Conservation (phyloP, 2,113 vertebrate genomes). For the Otis tarda region DNA sequence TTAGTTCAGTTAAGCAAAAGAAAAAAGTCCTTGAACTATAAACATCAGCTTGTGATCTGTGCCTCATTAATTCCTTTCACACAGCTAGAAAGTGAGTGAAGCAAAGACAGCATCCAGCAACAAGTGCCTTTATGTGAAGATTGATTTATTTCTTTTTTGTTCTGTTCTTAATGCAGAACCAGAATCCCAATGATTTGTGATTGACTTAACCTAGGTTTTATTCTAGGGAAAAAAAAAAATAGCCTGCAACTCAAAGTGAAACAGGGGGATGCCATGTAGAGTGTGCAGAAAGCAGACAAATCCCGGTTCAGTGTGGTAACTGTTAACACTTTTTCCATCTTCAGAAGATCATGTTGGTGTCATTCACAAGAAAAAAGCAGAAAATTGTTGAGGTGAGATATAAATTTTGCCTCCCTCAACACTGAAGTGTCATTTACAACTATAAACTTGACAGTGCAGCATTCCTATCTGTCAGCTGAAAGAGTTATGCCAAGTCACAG, state of each 20-base stretch:
- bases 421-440: conserved; percentile 17
- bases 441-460: conserved; percentile 9
- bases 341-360: neutral
- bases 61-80: conserved; percentile 64
- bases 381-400: conserved; percentile 10
- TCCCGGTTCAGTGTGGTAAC: neutral
- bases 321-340: neutral
- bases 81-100: conserved; percentile 17
- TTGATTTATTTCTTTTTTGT: neutral
- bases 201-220: neutral
- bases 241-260: neutral
- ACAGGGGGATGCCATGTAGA: neutral
- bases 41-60: conserved; percentile 49
- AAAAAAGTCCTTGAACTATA: conserved; percentile 33
- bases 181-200: too few relatives aligned
- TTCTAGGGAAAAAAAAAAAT: neutral
- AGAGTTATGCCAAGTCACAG: neutral
- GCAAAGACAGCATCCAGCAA: conserved; percentile 33
- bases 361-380: neutral
- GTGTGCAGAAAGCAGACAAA: neutral
- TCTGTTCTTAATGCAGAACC: neutral
- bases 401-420: conserved; percentile 28
- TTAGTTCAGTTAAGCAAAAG: conserved; percentile 17
- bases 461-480: conserved; percentile 19
- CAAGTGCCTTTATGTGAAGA: neutral